These are phyloP conservation scores for Casuarius casuarius DNA, from an alignment of 2,113 vertebrate genomes.

Conservation along the genomic window DNA sequence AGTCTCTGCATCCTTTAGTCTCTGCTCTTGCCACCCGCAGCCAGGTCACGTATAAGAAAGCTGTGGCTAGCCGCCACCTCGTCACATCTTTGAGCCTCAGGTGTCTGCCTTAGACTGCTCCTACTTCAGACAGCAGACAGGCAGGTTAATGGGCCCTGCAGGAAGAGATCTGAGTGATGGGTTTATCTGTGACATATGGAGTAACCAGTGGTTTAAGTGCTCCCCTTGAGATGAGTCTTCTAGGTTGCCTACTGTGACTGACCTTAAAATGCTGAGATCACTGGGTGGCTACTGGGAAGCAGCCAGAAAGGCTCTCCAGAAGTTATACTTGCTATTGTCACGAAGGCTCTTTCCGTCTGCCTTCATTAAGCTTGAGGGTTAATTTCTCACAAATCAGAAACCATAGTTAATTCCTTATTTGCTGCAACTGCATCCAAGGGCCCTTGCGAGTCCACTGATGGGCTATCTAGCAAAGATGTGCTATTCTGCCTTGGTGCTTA, in stretches of 20 bases:
- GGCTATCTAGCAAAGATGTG: not conserved
- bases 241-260: too few species aligned
- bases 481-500: not conserved
- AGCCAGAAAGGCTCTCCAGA: not conserved
- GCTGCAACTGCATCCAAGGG: not conserved
- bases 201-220: too few species aligned
- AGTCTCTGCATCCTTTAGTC: slow-evolving; percentile 30
- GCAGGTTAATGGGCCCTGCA: accelerated
- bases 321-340: not conserved
- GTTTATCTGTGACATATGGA: not conserved
- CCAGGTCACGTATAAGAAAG: accelerated
- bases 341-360: not conserved
- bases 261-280: too few species aligned
- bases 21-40: too few species aligned
- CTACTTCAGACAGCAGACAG: accelerated
- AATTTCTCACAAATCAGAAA: not conserved
- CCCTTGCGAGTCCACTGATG: not conserved
- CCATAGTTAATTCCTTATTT: not conserved
- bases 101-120: not conserved
- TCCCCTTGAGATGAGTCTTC: too few species aligned
- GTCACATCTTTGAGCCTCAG: accelerated
- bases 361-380: not conserved
- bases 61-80: not conserved
- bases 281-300: too few species aligned
- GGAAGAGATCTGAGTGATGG: accelerated